Base-by-base conservation (phyloP, 1,140 invertebrate species). In the Holcopasites calliopsidis region DNA sequence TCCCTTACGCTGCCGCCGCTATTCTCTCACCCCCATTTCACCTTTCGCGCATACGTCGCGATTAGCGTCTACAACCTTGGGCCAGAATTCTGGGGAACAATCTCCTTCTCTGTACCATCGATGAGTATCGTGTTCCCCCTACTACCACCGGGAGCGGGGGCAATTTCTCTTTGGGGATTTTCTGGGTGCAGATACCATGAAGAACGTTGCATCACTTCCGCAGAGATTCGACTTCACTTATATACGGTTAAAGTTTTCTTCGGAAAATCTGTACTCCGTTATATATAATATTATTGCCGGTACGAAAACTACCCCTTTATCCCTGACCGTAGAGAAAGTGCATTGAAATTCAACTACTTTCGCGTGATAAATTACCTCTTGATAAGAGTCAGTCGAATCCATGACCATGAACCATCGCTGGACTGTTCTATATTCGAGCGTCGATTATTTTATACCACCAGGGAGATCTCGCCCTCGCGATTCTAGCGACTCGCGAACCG, bases 11-110 rank as follows among this genome's bases (percentile, higher is more conserved):
- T 18, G 28, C 42, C 23, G 31, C 44, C 13, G 42, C 18, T 38
- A 18, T 3, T 7, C 3, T 6, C 1, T 21, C 2, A 11, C 4
- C 21, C 18, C 38, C 52, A 38, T 40, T 47, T n/a, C 47, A 5
- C 35, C 35, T 58, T 33, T 57, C 57, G 64, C 68, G 58, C 58
- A 81, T 55, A 50, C 23, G 33, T 13, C 78, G 58, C 79, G 79
- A 82, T 82, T 82, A 82, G 76, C 78, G 80, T 55, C 80, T 78
- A 35, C 60, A 77, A 77, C 79, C 75, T 64, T 31, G 35, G 54
- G 60, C 23, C 31, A 55, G 52, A 73, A 84, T 84, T 74, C 82
- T 83, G 73, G 58, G 78, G 76, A 70, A 80, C 69, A 77, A 83
- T 64, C 69, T 69, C 80, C 78, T 78, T 72, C 78, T 61, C 69